phyloP scores from a whole-genome alignment of 2,888 invertebrate genomes.

The Tribolium freemani region DNA sequence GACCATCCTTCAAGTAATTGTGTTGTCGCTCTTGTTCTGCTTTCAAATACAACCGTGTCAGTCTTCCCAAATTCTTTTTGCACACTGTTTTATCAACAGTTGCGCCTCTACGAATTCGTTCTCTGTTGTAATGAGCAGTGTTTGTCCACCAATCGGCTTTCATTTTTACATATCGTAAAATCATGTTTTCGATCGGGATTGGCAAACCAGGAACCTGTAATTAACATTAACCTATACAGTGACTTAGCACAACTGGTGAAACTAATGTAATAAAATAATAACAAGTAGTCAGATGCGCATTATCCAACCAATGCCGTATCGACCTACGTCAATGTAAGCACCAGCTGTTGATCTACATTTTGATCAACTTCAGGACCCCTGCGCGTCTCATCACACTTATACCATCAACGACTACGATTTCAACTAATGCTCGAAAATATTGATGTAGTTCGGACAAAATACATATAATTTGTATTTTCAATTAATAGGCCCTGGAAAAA shows the following conservation, averaged over 20 bases:
- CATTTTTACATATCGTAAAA: conserved; percentile 99
- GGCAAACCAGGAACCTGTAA: conserved; percentile 93
- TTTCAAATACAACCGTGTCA: conserved; percentile 96
- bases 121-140: conserved; percentile 99
- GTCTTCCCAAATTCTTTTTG: conserved; percentile 98
- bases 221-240: background rate
- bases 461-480: too few relatives aligned
- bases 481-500: too few relatives aligned
- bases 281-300: conserved; percentile 33
- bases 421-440: too few relatives aligned
- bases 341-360: conserved; percentile 48
- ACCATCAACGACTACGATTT: too few relatives aligned
- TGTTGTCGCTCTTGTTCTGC: conserved; percentile 99
- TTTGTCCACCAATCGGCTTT: conserved; percentile 99
- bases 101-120: conserved; percentile 98
- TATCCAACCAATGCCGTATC: conserved; percentile 37
- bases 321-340: conserved; percentile 35
- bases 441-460: too few relatives aligned
- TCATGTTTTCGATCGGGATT: conserved; percentile 99
- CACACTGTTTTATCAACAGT: conserved; percentile 99
- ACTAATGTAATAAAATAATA: background rate
- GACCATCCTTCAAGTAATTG: conserved; percentile 99
- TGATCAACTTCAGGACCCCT: conserved; percentile 55
- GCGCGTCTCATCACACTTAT: conserved; percentile 54
- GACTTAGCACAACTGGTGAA: background rate